Evolutionary conservation across 2,888 invertebrate genomes (phyloP).

Genomic region (Elmis aenea): DNA sequence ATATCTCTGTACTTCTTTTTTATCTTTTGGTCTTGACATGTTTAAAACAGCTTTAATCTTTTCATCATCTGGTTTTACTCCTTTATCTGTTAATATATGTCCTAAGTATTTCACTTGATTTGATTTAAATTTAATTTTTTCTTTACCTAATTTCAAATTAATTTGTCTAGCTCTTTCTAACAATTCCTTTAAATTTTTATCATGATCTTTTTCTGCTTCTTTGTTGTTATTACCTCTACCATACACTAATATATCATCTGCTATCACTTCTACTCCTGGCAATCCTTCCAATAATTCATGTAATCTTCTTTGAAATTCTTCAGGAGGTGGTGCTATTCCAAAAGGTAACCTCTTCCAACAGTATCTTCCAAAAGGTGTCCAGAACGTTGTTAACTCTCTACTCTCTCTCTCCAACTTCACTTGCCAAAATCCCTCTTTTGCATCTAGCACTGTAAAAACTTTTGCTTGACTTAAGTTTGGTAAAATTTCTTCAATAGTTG

Average conservation of each 20-base stretch:
- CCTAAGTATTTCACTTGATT: no score
- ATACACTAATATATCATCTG: constrained; percentile 16
- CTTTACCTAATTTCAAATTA: no score
- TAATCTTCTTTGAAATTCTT: constrained; percentile 11
- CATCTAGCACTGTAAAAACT: constrained; percentile 18
- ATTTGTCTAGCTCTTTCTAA: constrained; percentile 15
- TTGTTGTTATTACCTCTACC: constrained; percentile 11
- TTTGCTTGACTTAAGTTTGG: constrained; percentile 12
- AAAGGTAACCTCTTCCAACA: constrained; percentile 7
- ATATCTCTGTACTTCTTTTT: no score
- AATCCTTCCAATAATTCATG: constrained; percentile 13
- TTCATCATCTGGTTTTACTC: no score
- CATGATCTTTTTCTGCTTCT: constrained; percentile 19
- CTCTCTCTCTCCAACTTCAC: constrained; percentile 3
- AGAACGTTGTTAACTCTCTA: constrained; percentile 8
- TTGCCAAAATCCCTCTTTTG: constrained; percentile 23
- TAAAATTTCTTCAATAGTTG: constrained; percentile 9
- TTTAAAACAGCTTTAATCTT: no score
- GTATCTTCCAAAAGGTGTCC: no score
- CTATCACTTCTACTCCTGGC: constrained; percentile 12
- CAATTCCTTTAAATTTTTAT: constrained; percentile 14
- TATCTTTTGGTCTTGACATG: no score
- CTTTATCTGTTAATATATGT: no score
- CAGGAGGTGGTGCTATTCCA: constrained; percentile 7
- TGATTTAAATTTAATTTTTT: no score